Conservation (phyloP, 2,797 vertebrate species). For the Lateolabrax maculatus region DNA sequence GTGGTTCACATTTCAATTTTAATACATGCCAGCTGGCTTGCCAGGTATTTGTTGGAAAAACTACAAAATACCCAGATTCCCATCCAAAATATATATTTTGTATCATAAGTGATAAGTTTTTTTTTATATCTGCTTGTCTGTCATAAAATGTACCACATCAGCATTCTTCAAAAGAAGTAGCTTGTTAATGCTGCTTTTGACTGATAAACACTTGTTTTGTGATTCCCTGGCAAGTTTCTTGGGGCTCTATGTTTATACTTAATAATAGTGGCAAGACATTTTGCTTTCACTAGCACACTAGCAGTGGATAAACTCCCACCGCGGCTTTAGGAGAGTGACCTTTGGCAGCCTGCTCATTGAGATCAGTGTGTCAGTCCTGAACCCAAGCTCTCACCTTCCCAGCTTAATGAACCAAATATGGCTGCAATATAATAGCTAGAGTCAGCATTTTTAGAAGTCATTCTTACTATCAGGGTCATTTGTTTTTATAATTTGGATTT, state of each 20-base stretch:
- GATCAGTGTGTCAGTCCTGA: conserved; percentile 64
- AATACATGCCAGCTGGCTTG: background rate
- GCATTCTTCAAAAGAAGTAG: background rate
- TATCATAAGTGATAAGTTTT: background rate
- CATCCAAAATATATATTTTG: conserved; percentile 7
- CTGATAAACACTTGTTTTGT: conserved; percentile 14
- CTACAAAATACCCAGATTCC: background rate
- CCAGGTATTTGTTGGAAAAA: background rate
- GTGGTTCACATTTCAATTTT: conserved; percentile 8
- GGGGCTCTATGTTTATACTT: conserved; percentile 39
- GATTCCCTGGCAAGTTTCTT: conserved; percentile 13
- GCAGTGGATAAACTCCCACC: conserved; percentile 52
- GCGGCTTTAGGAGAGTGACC: conserved; percentile 73
- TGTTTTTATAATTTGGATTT: conserved; percentile 76
- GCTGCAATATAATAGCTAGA: conserved; percentile 45
- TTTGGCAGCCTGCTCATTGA: conserved; percentile 71
- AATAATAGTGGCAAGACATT: conserved; percentile 40
- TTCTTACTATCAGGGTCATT: conserved; percentile 70
- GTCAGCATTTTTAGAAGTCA: conserved; percentile 79
- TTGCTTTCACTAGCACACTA: conserved; percentile 33
- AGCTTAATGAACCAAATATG: conserved; percentile 78
- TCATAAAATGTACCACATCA: background rate
- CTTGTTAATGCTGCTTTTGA: background rate
- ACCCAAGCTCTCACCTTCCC: conserved; percentile 76
- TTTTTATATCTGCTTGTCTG: background rate